A percentile compares a stretch with the other conserved stretches of the same genome.
phyloP scores from a whole-genome alignment of 2,797 vertebrate genomes.

The Cygnus olor region DNA sequence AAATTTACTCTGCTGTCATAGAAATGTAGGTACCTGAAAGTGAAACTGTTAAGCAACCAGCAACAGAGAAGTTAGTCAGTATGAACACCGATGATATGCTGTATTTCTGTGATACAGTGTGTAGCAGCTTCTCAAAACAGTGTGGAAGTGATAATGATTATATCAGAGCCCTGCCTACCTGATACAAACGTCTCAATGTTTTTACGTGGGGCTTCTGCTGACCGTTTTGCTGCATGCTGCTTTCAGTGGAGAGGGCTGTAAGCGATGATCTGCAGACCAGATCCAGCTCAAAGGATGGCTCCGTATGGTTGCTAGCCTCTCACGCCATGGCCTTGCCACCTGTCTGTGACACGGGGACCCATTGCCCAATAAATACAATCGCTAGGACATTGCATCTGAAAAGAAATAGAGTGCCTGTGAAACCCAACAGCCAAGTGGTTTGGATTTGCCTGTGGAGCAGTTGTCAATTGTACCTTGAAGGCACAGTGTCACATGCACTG shows the following conservation, averaged over 20 bases:
- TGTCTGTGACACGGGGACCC: neutral
- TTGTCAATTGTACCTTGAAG: neutral
- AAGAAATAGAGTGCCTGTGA: neutral
- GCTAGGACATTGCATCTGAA: neutral
- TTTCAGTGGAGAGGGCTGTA: accelerated
- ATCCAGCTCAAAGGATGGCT: neutral
- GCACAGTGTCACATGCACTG: accelerated
- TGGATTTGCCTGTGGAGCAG: neutral
- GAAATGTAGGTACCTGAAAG: neutral
- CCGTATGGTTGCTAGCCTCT: neutral
- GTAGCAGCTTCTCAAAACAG: neutral
- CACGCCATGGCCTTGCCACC: neutral
- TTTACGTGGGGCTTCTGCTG: neutral
- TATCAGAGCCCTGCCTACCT: neutral
- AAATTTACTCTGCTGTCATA: neutral
- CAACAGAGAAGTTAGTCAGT: neutral
- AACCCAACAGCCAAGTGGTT: neutral
- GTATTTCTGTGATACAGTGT: neutral
- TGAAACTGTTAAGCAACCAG: neutral
- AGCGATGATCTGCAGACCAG: neutral
- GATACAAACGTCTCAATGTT: neutral
- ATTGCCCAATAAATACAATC: neutral
- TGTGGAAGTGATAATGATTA: neutral
- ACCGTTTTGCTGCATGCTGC: neutral
- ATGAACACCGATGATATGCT: neutral